Percentiles rank a stretch among this genome's conserved stretches.
These are phyloP conservation scores for Platynereis dumerilii DNA, from an alignment of 2,888 invertebrate species.

Conservation along the genomic window DNA sequence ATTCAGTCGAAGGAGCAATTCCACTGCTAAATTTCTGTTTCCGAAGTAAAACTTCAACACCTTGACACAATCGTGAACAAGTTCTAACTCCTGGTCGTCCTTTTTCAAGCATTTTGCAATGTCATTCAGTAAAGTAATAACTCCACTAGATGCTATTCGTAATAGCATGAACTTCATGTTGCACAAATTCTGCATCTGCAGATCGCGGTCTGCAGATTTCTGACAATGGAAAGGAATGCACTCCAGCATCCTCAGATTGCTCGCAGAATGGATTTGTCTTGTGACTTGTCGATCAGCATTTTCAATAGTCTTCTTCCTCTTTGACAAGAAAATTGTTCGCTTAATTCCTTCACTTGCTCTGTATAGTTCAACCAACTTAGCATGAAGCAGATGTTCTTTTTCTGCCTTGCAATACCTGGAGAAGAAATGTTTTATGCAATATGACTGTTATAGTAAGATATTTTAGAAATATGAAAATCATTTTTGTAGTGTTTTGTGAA, in stretches of 20 bases:
- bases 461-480: too few relatives aligned
- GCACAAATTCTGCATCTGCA: slow-evolving; percentile 25
- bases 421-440: too few relatives aligned
- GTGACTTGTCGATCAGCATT: slow-evolving; percentile 56
- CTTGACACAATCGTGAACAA: slow-evolving; percentile 6
- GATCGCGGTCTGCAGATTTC: slow-evolving; percentile 4
- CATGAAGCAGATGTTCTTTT: slow-evolving; percentile 42
- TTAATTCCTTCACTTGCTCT: slow-evolving; percentile 19
- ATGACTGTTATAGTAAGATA: too few relatives aligned
- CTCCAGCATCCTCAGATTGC: slow-evolving; percentile 26
- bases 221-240: slow-evolving; percentile 28
- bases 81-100: slow-evolving; percentile 12
- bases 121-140: slow-evolving; percentile 5
- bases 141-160: slow-evolving; percentile 13
- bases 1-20: slow-evolving; percentile 9
- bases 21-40: not conserved
- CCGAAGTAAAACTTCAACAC: too few relatives aligned
- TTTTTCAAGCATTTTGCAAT: slow-evolving; percentile 6
- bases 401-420: slow-evolving; percentile 38
- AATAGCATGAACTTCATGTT: slow-evolving; percentile 30
- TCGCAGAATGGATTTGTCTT: slow-evolving; percentile 35
- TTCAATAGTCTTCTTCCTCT: slow-evolving; percentile 43
- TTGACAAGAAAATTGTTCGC: slow-evolving; percentile 40
- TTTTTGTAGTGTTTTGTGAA: too few relatives aligned
- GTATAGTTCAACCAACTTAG: slow-evolving; percentile 30